Evolutionary conservation across 2,113 vertebrate species (phyloP), one percentile per base, ranked within the genome.

Genomic region (Argyrosomus japonicus): DNA sequence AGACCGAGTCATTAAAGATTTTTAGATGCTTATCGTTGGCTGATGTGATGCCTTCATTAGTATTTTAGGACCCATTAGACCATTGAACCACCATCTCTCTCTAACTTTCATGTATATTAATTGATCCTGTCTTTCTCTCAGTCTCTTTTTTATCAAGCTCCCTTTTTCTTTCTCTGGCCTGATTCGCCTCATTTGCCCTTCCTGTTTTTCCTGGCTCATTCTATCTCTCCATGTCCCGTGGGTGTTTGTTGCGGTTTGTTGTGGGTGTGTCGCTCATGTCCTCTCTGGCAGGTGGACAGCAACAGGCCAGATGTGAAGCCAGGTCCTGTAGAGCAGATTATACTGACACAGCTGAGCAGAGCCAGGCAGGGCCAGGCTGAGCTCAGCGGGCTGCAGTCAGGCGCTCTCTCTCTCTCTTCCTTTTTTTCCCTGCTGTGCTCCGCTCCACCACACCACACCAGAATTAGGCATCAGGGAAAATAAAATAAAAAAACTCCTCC

Each of bases 241-340:
- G 64, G 62, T 29, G 12, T 79, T 69, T 72, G 77, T 56, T 81
- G 57, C 79, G 74, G 84, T 47, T 47, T 47, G 13, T 57, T 47
- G 68, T 73, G 88, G 82, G 57, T 74, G 72, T 82, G 77, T 69
- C 29, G 6, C 57, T 88, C 6, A 45, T 80, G 80, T 72, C 58
- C 85, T 84, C 76, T 78, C 80, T 82, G 87, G 86, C 85, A 87
- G 79, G 47, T 61, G 19, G 78, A 88, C 84, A 88, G 84, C 72
- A 87, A 80, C 78, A 50, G 86, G 71, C 87, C 90, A 92, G 90
- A 91, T 93, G 90, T 89, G 82, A 68, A 91, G 85, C 84, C 78
- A 62, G 77, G 83, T 82, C 71, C 84, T 75, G 68, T 70, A 81
- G 88, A 90, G 78, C 83, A 93, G 91, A 93, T 93, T 91, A 92